phyloP scores from a whole-genome alignment of 1,140 invertebrate genomes.

The Neodiprion virginianus region DNA sequence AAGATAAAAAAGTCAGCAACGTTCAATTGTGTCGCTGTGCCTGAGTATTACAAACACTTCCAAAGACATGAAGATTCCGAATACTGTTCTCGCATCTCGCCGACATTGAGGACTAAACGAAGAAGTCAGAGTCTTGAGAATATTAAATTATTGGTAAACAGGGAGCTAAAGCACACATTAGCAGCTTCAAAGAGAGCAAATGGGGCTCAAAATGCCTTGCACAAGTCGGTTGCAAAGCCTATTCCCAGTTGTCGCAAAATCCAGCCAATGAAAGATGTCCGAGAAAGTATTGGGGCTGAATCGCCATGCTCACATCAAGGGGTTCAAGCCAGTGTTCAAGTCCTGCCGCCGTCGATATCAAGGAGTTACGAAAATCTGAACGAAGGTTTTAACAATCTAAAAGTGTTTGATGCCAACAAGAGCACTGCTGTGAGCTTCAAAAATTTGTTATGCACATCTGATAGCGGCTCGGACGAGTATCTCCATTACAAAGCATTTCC shows the following conservation, averaged over 20 bases:
- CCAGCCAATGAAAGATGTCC: neutral
- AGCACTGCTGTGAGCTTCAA: slow-evolving; percentile 50
- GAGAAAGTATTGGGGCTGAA: neutral
- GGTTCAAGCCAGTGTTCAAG: neutral
- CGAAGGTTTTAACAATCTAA: neutral
- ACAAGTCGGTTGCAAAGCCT: neutral
- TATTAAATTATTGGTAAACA: slow-evolving; percentile 20
- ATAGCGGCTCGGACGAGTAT: slow-evolving; percentile 50
- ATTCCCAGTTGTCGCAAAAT: neutral
- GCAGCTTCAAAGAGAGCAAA: neutral
- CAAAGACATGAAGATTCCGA: slow-evolving; percentile 14
- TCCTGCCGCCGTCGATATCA: neutral
- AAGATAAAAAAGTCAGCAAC: slow-evolving; percentile 31
- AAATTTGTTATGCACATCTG: slow-evolving; percentile 43
- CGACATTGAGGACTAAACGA: slow-evolving; percentile 14
- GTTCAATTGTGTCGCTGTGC: slow-evolving; percentile 28
- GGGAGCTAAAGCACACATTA: slow-evolving; percentile 13
- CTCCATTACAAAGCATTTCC: slow-evolving; percentile 46
- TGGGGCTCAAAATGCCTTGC: neutral
- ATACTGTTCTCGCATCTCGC: neutral
- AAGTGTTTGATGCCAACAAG: slow-evolving; percentile 35
- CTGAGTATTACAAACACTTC: slow-evolving; percentile 29
- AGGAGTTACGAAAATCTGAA: neutral
- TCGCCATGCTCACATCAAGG: neutral
- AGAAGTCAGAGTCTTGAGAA: slow-evolving; percentile 31